Evolutionary conservation across 1,140 invertebrate species (phyloP).

Genomic region (Aphidius ervi): DNA sequence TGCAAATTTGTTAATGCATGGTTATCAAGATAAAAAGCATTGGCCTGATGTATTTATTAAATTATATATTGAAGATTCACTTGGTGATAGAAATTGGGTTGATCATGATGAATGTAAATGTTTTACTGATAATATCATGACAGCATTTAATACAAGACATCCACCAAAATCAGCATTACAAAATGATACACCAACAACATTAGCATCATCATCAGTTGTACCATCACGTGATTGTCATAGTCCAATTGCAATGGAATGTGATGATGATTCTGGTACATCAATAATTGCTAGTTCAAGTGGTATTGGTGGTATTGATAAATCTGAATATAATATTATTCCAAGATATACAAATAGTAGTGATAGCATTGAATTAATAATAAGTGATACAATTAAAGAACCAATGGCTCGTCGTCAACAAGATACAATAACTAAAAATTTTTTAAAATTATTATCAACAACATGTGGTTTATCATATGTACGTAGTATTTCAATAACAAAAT

Average conservation of each 20-base stretch:
- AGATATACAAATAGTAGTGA: slow-evolving; percentile 65
- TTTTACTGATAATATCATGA: slow-evolving; percentile 89
- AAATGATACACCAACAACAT: slow-evolving; percentile 45
- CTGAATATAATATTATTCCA: slow-evolving; percentile 49
- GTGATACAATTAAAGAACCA: slow-evolving; percentile 86
- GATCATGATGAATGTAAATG: slow-evolving; percentile 86
- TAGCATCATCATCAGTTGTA: slow-evolving; percentile 42
- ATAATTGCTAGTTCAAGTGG: slow-evolving; percentile 29
- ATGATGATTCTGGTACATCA: slow-evolving; percentile 55
- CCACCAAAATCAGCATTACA: slow-evolving; percentile 62
- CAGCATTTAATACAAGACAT: slow-evolving; percentile 80
- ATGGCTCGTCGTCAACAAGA: slow-evolving; percentile 78
- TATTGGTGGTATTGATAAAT: slow-evolving; percentile 50
- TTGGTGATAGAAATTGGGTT: slow-evolving; percentile 89
- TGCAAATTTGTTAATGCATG: slow-evolving; percentile 79
- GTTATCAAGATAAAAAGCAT: slow-evolving; percentile 70
- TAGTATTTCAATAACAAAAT: slow-evolving; percentile 71
- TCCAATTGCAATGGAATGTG: slow-evolving; percentile 52
- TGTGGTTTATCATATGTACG: slow-evolving; percentile 85
- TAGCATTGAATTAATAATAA: slow-evolving; percentile 74
- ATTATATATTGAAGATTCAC: slow-evolving; percentile 90
- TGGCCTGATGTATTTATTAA: slow-evolving; percentile 78
- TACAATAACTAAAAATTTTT: slow-evolving; percentile 81
- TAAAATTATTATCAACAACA: slow-evolving; percentile 77
- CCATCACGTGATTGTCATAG: slow-evolving; percentile 52